These are phyloP conservation scores for Melanotaenia nigrans DNA, from an alignment of 2,797 vertebrate genomes.

Conservation along the genomic window DNA sequence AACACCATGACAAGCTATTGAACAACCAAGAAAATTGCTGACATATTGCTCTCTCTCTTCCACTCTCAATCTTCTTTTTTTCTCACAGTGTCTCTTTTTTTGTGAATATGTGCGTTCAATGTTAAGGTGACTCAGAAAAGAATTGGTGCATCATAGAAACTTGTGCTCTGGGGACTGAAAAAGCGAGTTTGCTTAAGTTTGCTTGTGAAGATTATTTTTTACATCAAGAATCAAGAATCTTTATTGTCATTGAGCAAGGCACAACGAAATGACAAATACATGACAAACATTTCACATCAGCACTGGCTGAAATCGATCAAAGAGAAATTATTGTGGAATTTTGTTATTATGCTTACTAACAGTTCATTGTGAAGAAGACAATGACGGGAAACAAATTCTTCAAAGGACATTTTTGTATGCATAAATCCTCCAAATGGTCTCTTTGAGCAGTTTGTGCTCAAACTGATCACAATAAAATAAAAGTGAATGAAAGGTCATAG, in stretches of 20 bases:
- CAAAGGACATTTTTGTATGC: background rate
- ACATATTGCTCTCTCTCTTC: constrained; percentile 64
- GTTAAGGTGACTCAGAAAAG: background rate
- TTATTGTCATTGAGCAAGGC: too few relatives aligned
- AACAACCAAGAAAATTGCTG: constrained; percentile 72
- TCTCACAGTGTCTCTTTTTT: constrained; percentile 12
- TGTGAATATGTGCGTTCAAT: background rate
- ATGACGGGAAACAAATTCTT: too few relatives aligned
- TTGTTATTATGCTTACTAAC: background rate
- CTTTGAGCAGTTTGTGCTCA: background rate
- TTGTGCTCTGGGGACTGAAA: background rate
- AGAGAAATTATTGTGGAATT: background rate
- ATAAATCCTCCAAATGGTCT: background rate
- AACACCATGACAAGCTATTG: constrained; percentile 70
- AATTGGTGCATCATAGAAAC: background rate
- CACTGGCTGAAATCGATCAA: background rate
- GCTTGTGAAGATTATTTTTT: background rate
- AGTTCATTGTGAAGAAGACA: too few relatives aligned
- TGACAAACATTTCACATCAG: background rate
- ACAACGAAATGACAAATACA: background rate
- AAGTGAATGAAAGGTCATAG: background rate
- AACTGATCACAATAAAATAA: constrained; percentile 1
- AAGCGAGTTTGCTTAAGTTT: background rate
- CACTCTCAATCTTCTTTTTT: constrained; percentile 10
- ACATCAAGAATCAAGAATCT: too few relatives aligned